Base-by-base conservation (phyloP, 2,113 vertebrate species). In the Vanacampus margaritifer region DNA sequence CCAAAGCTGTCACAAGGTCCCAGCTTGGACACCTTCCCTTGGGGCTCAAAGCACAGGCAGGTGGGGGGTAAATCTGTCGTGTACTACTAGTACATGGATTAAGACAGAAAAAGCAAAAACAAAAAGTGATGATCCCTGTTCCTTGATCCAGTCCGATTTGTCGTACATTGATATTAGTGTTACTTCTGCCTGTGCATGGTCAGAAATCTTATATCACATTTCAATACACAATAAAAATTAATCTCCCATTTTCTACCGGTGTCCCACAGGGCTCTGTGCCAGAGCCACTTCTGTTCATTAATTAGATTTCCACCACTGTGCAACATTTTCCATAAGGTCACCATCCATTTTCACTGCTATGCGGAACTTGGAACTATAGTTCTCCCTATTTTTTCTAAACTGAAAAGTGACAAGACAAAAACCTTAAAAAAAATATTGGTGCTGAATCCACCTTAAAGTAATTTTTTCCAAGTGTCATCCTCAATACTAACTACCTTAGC, bases 1-100 rank as follows among this genome's bases (percentile, higher is more conserved):
- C 73, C 74, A 68, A 80, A 72, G 71, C 62, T 56, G 50, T 71
- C 71, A 62, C 32, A 62, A 71, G 74, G 71, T 68, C 74, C 72
- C 32, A 14, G 65, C 67, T 72, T 26, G 62, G 73, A 75, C 59
- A 37, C 19, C 56, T 63, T 87, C 69, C 69, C 80, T 71, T 36
- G 75, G 78, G 79, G 80, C 74, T 79, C 71, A 32, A 73, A 56
- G 56, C 41, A 71, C 59, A 72, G 37, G 21, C 41, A 13, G 36
- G 51, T 0, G 45, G 45, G 57, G 17, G 57, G 35, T 3, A 9
- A n/a, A 69, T 69, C 45, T 39, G 13, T 65, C 36, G 57, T 10
- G 51, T 1, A 46, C 56, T 69, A 64, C 80, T 82, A 67, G 59
- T 1, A 32, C 28, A 65, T 72, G 46, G 56, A 79, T 81, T 74